Evolutionary conservation across 1,140 invertebrate genomes (phyloP), one percentile per base, ranked within the genome.

Genomic region (Andrena cerasifolii): DNA sequence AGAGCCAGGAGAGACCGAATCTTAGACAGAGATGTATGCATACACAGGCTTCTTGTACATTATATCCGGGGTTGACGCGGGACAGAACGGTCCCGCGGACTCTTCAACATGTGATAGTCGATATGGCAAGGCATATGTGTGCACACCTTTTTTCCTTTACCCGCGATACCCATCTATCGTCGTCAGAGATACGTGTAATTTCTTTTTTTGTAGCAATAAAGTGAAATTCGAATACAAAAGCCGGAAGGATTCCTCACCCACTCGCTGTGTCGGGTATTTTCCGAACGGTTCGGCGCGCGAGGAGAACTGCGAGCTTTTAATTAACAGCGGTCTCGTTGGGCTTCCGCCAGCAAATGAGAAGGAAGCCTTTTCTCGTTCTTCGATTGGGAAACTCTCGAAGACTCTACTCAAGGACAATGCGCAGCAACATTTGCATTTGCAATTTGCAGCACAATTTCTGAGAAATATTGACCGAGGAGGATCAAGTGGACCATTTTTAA

Each of bases 171-270:
- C 81, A 86, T 82, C 81, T 54, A 88, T 86, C 83, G 65, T 80
- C 82, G 79, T 82, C 58, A 82, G 82, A 80, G 71, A 79, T 89
- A 79, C 80, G 73, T 90, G 87, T 90, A 89, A 87, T 78, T 87
- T 88, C 79, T 86, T 85, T 82, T 89, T 87, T 87, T 82, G 81
- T 89, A 89, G 88, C 65, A 89, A 90, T 89, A 90, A 90, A 90
- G 71, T 82, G 61, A 86, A 83, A 79, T 80, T 82, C 85, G 79
- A 78, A 79, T 75, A 77, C 70, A 80, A 33, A 49, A 31, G 21
- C 2, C 5, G 31, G 21, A 16, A 2, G 6, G 5, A 0, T 4
- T 14, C 49, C 49, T 24, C 4, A 40, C 3, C 36, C 4, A 40
- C 36, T 3, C 36, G n/a, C n/a, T 51, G 6, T 24, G 18, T 36